These are phyloP conservation scores for Pongo abelii DNA, from an alignment of 2,113 vertebrate genomes.

Conservation along the genomic window DNA sequence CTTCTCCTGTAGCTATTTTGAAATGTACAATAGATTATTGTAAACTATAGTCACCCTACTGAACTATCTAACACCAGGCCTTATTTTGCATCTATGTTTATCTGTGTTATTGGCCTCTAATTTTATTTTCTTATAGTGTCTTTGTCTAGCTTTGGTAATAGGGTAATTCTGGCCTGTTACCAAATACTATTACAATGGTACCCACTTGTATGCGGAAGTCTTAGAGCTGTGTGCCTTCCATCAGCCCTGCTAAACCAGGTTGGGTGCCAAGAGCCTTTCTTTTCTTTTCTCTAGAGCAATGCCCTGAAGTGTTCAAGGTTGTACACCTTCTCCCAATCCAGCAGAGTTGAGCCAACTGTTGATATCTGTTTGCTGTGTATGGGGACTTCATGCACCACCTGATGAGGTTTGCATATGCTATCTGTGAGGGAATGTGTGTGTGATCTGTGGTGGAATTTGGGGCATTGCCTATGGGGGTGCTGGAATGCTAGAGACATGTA, in stretches of 20 bases:
- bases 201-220: neutral
- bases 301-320: neutral
- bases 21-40: neutral
- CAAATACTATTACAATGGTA: neutral
- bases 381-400: neutral
- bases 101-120: neutral
- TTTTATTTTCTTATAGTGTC: neutral
- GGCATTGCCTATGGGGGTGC: neutral
- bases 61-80: too few species aligned
- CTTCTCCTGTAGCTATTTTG: neutral
- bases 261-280: neutral
- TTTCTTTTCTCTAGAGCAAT: neutral
- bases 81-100: neutral
- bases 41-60: neutral
- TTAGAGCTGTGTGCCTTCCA: neutral
- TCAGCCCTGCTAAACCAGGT: neutral
- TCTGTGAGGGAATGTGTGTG: neutral
- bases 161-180: neutral
- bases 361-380: neutral
- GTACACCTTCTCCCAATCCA: neutral
- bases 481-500: neutral
- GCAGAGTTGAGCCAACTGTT: neutral
- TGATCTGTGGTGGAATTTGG: neutral
- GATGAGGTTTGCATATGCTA: neutral
- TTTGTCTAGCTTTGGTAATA: neutral